Conservation (phyloP, 2,888 invertebrate genomes). For the Apodemia duryi region DNA sequence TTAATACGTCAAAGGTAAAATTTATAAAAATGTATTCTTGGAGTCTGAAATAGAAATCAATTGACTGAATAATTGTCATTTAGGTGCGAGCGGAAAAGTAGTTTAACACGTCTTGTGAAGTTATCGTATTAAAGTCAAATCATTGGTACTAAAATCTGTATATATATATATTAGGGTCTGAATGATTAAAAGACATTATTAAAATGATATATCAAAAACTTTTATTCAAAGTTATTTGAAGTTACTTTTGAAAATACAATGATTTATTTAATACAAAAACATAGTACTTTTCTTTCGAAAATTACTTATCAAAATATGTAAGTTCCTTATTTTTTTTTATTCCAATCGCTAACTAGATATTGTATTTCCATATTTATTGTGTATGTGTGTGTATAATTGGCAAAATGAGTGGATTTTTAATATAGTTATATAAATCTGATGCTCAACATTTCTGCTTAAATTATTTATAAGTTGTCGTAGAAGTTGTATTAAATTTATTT, state of each 20-base stretch:
- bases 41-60: conserved; percentile 46
- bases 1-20: conserved; percentile 10
- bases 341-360: background rate
- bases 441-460: conserved; percentile 14
- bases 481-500: conserved; percentile 42
- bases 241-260: background rate
- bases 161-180: conserved; percentile 5
- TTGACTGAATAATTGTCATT: conserved; percentile 42
- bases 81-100: conserved; percentile 16
- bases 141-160: conserved; percentile 4
- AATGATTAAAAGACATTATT: background rate
- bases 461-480: conserved; percentile 50
- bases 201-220: too few relatives aligned
- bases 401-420: conserved; percentile 12
- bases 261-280: background rate
- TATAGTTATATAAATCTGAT: conserved; percentile 8
- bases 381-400: background rate
- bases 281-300: background rate
- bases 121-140: conserved; percentile 14
- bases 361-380: background rate
- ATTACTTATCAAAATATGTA: background rate
- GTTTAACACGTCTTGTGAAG: conserved; percentile 15
- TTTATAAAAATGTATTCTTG: conserved; percentile 31
- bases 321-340: background rate
- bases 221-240: too few relatives aligned